These are phyloP conservation scores for Phoenicopterus ruber DNA, from an alignment of 2,113 vertebrate species.

Conservation along the genomic window DNA sequence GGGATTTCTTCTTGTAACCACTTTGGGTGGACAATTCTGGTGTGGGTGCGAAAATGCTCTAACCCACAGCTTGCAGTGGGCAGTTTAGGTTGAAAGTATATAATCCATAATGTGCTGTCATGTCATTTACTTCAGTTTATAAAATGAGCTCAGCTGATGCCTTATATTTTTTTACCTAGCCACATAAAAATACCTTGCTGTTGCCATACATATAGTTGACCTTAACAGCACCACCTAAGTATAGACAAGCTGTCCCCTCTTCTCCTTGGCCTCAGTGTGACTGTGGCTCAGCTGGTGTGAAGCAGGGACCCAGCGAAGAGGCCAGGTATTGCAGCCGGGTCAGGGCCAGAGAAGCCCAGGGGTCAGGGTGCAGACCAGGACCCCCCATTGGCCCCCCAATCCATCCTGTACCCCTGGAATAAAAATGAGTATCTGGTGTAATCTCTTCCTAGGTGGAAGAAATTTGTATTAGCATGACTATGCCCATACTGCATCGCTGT, in stretches of 20 bases:
- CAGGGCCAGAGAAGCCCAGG: fast-evolving
- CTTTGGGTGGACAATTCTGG: neutral
- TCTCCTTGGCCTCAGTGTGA: neutral
- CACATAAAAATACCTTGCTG: neutral
- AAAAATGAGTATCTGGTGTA: neutral
- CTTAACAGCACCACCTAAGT: neutral
- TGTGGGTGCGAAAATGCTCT: neutral
- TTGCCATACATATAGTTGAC: neutral
- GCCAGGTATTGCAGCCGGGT: neutral
- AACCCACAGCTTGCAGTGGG: neutral
- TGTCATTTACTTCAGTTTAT: neutral
- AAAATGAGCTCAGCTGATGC: neutral
- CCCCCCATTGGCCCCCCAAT: neutral
- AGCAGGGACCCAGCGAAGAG: neutral
- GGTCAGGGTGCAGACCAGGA: neutral
- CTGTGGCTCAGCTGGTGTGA: neutral
- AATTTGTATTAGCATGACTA: neutral
- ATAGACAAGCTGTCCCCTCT: neutral
- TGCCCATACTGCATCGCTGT: fast-evolving
- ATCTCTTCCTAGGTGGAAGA: neutral
- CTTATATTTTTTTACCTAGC: neutral
- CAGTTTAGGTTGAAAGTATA: neutral
- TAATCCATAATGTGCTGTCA: neutral
- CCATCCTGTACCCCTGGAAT: neutral
- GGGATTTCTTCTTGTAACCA: neutral